Evolutionary conservation across 2,888 invertebrate species (phyloP).

Genomic region (Mylabris sibirica): DNA sequence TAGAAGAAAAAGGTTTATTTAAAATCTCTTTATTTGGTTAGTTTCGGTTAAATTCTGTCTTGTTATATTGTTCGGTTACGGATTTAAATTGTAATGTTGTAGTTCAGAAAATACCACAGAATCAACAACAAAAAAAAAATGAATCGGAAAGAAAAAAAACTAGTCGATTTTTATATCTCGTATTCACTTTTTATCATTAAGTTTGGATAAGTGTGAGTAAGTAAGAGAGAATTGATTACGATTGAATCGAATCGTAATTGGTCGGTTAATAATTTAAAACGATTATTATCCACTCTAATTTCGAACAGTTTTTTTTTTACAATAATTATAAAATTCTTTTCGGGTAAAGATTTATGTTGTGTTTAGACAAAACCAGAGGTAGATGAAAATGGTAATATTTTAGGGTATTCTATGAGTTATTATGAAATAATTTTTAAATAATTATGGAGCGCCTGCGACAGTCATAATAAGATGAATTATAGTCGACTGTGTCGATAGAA

Average conservation of each 20-base stretch:
- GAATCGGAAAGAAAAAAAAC: not conserved
- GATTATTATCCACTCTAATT: not conserved
- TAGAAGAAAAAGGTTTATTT: not conserved
- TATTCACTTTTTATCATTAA: not conserved
- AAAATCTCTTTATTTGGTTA: slow-evolving; percentile 1
- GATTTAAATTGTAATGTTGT: not conserved
- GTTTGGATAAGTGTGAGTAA: not conserved
- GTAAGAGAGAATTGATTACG: not conserved
- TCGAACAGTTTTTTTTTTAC: slow-evolving; percentile 2
- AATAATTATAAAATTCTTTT: slow-evolving; percentile 1
- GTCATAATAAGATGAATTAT: too few relatives aligned
- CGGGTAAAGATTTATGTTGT: not conserved
- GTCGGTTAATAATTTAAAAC: not conserved
- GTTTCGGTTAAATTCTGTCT: not conserved
- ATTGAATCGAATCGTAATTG: not conserved
- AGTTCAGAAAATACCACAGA: too few relatives aligned
- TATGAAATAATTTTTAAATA: not conserved
- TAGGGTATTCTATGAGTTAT: slow-evolving; percentile 7
- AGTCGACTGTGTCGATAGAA: too few relatives aligned
- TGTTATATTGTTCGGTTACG: not conserved
- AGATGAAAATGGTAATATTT: not conserved
- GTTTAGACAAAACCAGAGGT: too few relatives aligned
- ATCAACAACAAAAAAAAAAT: not conserved
- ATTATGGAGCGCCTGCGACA: not conserved
- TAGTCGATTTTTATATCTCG: not conserved